Evolutionary conservation across 2,113 vertebrate species (phyloP).

Genomic region (Scophthalmus maximus): DNA sequence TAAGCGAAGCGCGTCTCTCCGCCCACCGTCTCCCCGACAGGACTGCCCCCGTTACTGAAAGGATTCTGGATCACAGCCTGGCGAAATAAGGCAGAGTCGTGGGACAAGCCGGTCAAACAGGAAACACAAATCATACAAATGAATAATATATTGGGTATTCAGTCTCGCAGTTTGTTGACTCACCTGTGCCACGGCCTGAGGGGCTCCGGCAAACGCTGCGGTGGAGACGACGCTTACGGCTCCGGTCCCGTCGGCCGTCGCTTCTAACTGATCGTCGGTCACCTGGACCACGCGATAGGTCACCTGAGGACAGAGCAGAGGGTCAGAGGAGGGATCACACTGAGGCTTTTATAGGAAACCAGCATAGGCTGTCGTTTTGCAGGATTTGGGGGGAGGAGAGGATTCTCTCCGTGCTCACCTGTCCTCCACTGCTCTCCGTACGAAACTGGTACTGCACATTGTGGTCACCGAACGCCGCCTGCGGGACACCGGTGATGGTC

Average conservation of each 20-base stretch:
- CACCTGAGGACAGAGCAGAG: constrained; percentile 82
- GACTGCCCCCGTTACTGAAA: constrained; percentile 93
- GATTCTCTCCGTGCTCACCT: constrained; percentile 77
- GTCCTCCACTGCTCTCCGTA: constrained; percentile 92
- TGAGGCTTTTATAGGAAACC: no score
- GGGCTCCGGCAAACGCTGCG: constrained; percentile 87
- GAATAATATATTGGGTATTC: no score
- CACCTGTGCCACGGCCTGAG: constrained; percentile 91
- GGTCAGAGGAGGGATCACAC: no score
- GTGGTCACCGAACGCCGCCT: constrained; percentile 89
- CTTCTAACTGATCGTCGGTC: constrained; percentile 90
- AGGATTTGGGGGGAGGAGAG: not conserved
- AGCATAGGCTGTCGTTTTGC: no score
- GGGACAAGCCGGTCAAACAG: no score
- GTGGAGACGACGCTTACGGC: constrained; percentile 92
- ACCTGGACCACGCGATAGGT: constrained; percentile 95
- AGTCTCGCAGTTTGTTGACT: not conserved
- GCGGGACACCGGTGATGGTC: constrained; percentile 90
- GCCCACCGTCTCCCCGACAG: constrained; percentile 86
- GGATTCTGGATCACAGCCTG: constrained; percentile 95
- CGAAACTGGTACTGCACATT: constrained; percentile 96
- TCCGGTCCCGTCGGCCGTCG: constrained; percentile 83
- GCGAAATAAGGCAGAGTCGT: rapidly evolving
- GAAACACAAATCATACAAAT: no score
- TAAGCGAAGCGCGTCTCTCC: constrained; percentile 92